phyloP scores from a whole-genome alignment of 1,140 invertebrate genomes.

The Microplitis mediator region DNA sequence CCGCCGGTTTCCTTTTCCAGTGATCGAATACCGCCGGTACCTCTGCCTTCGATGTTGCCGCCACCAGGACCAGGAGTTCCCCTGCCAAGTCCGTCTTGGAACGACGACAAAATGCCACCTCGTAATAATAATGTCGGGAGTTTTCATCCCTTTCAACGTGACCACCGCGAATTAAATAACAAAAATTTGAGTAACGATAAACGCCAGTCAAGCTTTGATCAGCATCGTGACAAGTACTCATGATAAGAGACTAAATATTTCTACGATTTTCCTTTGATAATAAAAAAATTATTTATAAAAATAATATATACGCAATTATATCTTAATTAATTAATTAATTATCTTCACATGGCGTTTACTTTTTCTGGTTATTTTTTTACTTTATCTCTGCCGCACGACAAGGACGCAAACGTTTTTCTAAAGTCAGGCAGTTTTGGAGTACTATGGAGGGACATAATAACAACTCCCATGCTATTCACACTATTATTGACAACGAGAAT shows the following conservation, averaged over 20 bases:
- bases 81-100: conserved; percentile 36
- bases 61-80: conserved; percentile 33
- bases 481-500: conserved; percentile 40
- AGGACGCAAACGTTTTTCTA: conserved; percentile 63
- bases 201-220: conserved; percentile 28
- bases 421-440: conserved; percentile 63
- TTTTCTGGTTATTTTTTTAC: conserved; percentile 38
- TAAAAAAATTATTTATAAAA: neutral
- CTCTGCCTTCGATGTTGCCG: conserved; percentile 40
- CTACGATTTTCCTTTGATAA: neutral
- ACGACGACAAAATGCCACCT: conserved; percentile 47
- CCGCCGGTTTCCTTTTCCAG: conserved; percentile 36
- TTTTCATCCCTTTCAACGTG: conserved; percentile 48
- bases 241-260: neutral
- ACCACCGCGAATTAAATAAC: conserved; percentile 51
- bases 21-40: conserved; percentile 42
- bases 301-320: neutral
- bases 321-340: conserved; percentile 28
- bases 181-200: conserved; percentile 54
- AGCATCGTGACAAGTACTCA: conserved; percentile 20
- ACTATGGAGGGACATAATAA: conserved; percentile 59
- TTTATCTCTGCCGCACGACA: conserved; percentile 49
- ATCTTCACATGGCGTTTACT: conserved; percentile 30
- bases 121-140: conserved; percentile 47
- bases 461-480: conserved; percentile 37